Evolutionary conservation across 2,113 vertebrate species (phyloP), one percentile per base, ranked within the genome.

Genomic region (Anhinga anhinga): DNA sequence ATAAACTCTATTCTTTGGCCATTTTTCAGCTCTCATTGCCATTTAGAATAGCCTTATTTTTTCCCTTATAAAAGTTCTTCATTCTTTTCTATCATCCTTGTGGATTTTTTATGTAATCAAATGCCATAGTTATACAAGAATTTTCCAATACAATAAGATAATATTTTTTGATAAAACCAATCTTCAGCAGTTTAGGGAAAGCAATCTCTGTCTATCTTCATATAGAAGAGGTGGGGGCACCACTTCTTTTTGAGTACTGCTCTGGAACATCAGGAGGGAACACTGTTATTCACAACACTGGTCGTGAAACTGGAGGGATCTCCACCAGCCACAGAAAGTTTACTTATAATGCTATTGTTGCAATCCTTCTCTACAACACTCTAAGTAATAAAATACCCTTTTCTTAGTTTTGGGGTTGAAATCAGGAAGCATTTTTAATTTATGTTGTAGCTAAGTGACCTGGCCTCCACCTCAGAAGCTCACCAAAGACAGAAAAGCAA

Each of bases 331-430:
- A 0, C 29, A 59, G 52, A 25, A 40, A 4, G 38, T 49, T 82
- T 62, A 45, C 15, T 53, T 74, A 11, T 2, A 77, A 21, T 0
- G 0, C 2, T 22, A 30, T 21, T 3, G n/a, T 50, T 27, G 17
- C 11, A 81, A 47, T 20, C 6, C 14, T 81, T 83, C 76, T 76
- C 77, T 76, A 36, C 5, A 69, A 26, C 30, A 62, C 30, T 4
- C 7, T 70, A 53, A 32, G 11, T 7, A 77, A 62, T 38, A 70
- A 92, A 42, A 5, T 11, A 0, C 4, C 3, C 30, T 78, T 73
- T 88, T 44, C 32, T 76, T 71, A 22, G 3, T 9, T 82, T 71
- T 58, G 16, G 7, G 36, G 17, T 61, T 7, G n/a, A 89, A 93
- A 65, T 27, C 30, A 36, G 47, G 22, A 74, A 91, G 3, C 7